Base-by-base conservation (phyloP, 2,113 vertebrate genomes). In the Equus quagga region DNA sequence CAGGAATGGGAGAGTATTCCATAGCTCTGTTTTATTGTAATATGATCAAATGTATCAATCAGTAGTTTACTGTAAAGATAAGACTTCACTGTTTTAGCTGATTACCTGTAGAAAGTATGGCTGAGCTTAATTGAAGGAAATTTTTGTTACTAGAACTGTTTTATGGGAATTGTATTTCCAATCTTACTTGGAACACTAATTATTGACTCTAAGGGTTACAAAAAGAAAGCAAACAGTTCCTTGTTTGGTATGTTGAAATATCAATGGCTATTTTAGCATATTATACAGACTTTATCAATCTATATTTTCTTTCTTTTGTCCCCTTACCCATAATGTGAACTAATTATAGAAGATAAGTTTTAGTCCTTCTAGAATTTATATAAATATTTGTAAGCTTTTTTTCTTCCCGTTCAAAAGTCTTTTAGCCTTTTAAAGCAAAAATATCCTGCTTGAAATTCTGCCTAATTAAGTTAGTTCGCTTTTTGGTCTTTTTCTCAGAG, bases 161-260 rank as follows among this genome's bases (percentile, higher is more conserved):
- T 94, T 92, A 23, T 65, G 54, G 51, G 33, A 21, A 58, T 21
- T 97, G 33, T 87, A 70, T 95, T 96, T 97, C 94, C 49, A 78
- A 0, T 92, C 60, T 82, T 89, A 65, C 12, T 86, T 88, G 70
- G 41, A 96, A 73, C 65, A 92, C 7, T 89, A 62, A 76, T 51
- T 56, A 65, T 81, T 95, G 92, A 31, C 19, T 91, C 17, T 76
- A 81, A 94, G 73, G 64, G 41, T 95, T 97, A 89, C 51, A 78
- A 46, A 97, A 94, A 96, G 41, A 91, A 96, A 91, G 54, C 44
- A 87, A 78, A 90, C 10, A n/a, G 31, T 93, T 97, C 18, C 86
- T 97, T 96, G 19, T 97, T 96, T 97, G 41, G 70, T 90, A 54
- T 96, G 46, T 84, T 97, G 79, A 97, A 94, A 72, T 93, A 91